These are phyloP conservation scores for Saccopteryx leptura DNA, from an alignment of 2,113 vertebrate genomes.

Conservation along the genomic window DNA sequence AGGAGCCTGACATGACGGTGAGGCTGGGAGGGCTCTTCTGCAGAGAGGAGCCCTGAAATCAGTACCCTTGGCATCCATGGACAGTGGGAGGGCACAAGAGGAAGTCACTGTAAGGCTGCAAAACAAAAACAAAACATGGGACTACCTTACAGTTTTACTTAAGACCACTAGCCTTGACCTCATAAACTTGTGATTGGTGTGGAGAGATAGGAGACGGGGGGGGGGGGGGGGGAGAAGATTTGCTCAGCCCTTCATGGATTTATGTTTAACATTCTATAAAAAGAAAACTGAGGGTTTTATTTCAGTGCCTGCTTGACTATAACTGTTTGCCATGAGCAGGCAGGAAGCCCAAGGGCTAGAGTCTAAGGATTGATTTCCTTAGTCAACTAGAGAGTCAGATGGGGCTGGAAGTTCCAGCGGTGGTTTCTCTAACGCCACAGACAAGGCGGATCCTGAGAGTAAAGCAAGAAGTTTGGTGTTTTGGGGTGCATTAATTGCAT, in stretches of 20 bases:
- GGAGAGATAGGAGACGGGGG: not conserved
- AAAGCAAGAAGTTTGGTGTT: slow-evolving; percentile 87
- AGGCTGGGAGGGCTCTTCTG: not conserved
- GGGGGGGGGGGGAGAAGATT: not conserved
- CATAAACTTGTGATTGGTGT: not conserved
- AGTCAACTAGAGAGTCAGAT: not conserved
- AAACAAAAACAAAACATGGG: not conserved
- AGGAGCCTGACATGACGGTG: not conserved
- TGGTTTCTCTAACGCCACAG: not conserved
- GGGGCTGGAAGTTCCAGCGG: not conserved
- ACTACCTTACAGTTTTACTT: not conserved
- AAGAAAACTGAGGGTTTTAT: not conserved
- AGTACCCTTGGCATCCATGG: not conserved
- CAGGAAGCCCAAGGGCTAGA: not conserved
- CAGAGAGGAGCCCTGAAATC: not conserved
- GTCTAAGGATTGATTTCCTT: not conserved
- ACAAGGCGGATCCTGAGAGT: not conserved
- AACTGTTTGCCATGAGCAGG: not conserved
- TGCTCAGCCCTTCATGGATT: not conserved
- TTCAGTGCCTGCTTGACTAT: not conserved
- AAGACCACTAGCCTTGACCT: not conserved
- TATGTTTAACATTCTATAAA: not conserved
- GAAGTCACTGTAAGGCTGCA: not conserved
- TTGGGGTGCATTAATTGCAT: slow-evolving; percentile 95
- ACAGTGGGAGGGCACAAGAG: not conserved